Evolutionary conservation across 2,113 vertebrate genomes (phyloP), one percentile per base, ranked within the genome.

Genomic region (Chrysemys picta): DNA sequence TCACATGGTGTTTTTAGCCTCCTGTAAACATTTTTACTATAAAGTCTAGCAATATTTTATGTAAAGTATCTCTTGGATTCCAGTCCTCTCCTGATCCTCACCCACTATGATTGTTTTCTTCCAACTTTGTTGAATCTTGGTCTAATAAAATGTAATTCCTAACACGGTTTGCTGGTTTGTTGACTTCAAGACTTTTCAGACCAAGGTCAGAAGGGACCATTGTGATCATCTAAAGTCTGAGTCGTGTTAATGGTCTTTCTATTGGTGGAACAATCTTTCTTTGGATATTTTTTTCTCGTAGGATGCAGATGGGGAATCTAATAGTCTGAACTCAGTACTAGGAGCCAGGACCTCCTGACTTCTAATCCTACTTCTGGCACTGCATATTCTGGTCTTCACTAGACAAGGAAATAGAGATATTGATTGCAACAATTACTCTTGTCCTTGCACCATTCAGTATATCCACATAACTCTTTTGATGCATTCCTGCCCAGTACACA

Each of bases 91-190:
- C 11, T 90, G 45, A 53, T 82, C 45, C 92, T 89, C 0, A 0
- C 88, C 80, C 49, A 59, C 22, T 35, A 57, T 83, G 1, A 57
- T n/a, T 35, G 49, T 13, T 81, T 80, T 89, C n/a, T 69, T 80
- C 45, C 9, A 4, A 62, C 54, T 50, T 76, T 59, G 52, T 62
- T 90, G 80, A 87, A 72, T 91, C 78, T 21, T 47, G 69, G 35
- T 89, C 87, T 87, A 85, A 87, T 38, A 80, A 87, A 93, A 78
- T 2, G 19, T 90, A 56, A 50, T 42, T 97, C 82, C 57, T 85
- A 93, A 53, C 80, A 42, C 35, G 27, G 45, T 75, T 96, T 52
- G 89, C 29, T 3, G 7, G 14, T 62, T 85, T 69, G 81, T 11
- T 49, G 50, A 85, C 59, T 88, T 52, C 80, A 59, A 29, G 59